Base-by-base conservation (phyloP, 2,888 invertebrate species). In the Drosophila imparisetae region DNA sequence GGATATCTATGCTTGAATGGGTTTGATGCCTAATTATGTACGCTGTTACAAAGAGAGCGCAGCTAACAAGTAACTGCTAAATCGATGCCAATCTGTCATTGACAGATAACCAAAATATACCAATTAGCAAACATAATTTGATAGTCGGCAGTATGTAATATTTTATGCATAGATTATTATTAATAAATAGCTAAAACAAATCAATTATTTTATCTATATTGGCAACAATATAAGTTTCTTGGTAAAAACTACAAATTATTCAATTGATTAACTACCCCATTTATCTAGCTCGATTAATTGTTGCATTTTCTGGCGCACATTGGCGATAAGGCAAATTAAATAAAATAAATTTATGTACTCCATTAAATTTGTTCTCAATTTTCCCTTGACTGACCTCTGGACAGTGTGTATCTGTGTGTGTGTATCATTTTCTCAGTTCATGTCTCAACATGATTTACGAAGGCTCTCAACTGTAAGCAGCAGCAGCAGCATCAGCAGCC, bases 391-490 rank as follows among this genome's bases (percentile, higher is more conserved):
- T 79, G 75, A 75, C 53, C 80, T 30, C 63, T 45, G 27, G 42
- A 65, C 58, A 29, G 21, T 24, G 21, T 34, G 34, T 36, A 6
- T 13, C 21, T 38, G 18, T 36, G 42, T 32, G 40, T 54, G 66
- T 58, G 58, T 66, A 54, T 72, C 40, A 50, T 50, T 63, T 54
- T 59, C 29, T 54, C 30, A 58, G 73, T 75, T 57, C 54, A 42
- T 61, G 80, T 66, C 77, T 76, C 72, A 45, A 62, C 59, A 78
- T 78, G 78, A 78, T 78, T 78, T 78, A 81, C 57, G 49, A 32
- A 49, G 72, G 78, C 65, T 53, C 81, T 81, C 81, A 67, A 68
- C 67, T 68, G 81, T 80, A 42, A 67, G 53, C 27, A 42, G 62
- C 27, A 42, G 62, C 27, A 42, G 62, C 53, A 15, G 24, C 7